A percentile compares a stretch with the other conserved stretches of the same genome.
Conservation (phyloP, 2,113 vertebrate genomes). For the Panurus biarmicus region DNA sequence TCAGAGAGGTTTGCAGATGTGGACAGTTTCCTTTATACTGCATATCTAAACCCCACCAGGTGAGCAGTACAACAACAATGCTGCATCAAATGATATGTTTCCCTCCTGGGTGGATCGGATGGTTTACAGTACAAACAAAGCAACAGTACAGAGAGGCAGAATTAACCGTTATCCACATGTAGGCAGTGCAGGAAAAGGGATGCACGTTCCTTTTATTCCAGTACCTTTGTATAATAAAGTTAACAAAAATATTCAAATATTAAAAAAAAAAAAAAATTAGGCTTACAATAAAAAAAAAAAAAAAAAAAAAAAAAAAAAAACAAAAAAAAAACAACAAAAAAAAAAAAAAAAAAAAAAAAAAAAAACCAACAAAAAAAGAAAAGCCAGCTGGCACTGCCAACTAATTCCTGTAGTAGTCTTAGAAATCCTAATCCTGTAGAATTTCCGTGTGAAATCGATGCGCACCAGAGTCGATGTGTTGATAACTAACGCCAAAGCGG, state of each 20-base stretch:
- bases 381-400: conserved; percentile 75
- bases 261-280: background rate
- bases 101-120: conserved; percentile 50
- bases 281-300: background rate
- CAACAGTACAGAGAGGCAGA: conserved; percentile 55
- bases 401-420: conserved; percentile 66
- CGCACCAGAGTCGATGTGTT: conserved; percentile 56
- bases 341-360: background rate
- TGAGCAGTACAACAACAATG: conserved; percentile 17
- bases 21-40: conserved; percentile 35
- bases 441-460: conserved; percentile 54
- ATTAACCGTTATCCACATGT: conserved; percentile 41
- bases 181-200: conserved; percentile 67
- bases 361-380: background rate
- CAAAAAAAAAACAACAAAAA: background rate
- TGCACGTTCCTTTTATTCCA: conserved; percentile 67
- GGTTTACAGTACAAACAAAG: conserved; percentile 65
- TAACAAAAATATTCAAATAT: conserved; percentile 73
- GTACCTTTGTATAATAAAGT: conserved; percentile 78
- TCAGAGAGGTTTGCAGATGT: background rate
- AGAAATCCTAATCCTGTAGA: conserved; percentile 74
- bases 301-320: conserved; percentile 3
- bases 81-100: conserved; percentile 20
- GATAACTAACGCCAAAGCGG: conserved; percentile 49
- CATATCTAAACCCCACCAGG: conserved; percentile 38